Base-by-base conservation (phyloP, 2,888 invertebrate genomes). In the Schizaphis graminum region DNA sequence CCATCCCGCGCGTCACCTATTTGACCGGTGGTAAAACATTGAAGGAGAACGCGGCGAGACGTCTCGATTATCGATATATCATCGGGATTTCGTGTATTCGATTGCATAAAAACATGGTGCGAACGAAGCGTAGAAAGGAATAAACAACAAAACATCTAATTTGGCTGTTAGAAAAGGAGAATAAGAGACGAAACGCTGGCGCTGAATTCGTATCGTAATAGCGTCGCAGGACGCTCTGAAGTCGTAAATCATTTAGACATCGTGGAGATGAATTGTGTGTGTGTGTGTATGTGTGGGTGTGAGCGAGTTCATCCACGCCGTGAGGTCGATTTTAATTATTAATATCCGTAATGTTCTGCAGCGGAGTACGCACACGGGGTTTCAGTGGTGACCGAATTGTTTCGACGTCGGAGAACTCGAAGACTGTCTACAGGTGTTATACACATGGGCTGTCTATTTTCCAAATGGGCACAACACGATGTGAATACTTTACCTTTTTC, bases 221-320 rank as follows among this genome's bases (percentile, higher is more conserved):
- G 10, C 77, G 44, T 57, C 35, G 47, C 24, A 7, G 47, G 13
- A 47, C 8, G 57, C 91, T 44, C n/a, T 35, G n/a, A 57, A 47
- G 28, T 92, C 67, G 87, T 92, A 92, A 92, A 92, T 92, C 92
- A 92, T 88, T 67, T 67, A 86, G 28, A 86, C 86, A 47, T 87
- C 49, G 26, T 35, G 77, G 16, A 77, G 16, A 77, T 77, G 3
- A 67, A 67, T 4, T 5, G 56, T 56, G 24, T 56, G 56, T 56
- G 24, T 56, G 21, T 67, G n/a, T 67, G 13, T n/a, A n/a, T 67
- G n/a, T 67, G 61, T 61, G 61, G 28, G n/a, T 67, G 67, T n/a
- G 13, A 13, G 67, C 13, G n/a, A 16, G 4, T 67, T 67, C 67
- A n/a, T 67, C 44, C 26, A 26, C n/a, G 8, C 8, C 28, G n/a